Percentiles rank a stretch among this genome's conserved stretches.
Evolutionary conservation across 2,113 vertebrate species (phyloP).

Genomic region (Harpagus bidentatus): DNA sequence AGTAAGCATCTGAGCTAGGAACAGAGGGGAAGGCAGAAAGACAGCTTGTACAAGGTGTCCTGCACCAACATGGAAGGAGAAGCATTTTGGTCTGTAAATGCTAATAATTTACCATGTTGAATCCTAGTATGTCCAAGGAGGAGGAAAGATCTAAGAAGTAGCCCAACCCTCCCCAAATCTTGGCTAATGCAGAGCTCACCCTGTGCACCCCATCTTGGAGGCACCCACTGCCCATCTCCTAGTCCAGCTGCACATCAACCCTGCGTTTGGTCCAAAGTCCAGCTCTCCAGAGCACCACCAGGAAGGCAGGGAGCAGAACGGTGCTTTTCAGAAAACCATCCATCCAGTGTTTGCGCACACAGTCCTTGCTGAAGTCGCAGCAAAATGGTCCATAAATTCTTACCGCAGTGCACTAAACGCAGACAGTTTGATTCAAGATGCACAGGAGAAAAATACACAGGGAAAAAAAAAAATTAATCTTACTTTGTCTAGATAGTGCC

Average conservation of each 20-base stretch:
- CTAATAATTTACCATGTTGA: background rate
- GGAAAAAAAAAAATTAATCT: background rate
- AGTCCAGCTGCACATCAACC: background rate
- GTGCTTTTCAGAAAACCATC: rapidly evolving
- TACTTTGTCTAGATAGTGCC: background rate
- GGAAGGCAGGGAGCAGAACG: background rate
- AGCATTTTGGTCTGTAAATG: background rate
- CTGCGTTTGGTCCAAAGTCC: background rate
- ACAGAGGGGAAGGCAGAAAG: background rate
- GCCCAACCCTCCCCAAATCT: background rate
- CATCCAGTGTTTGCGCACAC: background rate
- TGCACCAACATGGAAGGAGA: background rate
- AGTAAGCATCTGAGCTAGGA: background rate
- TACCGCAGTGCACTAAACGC: background rate
- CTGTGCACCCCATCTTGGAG: background rate
- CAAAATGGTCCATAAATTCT: background rate
- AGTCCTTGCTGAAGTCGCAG: background rate
- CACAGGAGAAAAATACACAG: background rate
- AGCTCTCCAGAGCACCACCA: background rate
- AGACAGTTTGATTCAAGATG: background rate
- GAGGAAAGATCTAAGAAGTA: background rate
- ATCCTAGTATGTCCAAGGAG: background rate
- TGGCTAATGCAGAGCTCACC: background rate
- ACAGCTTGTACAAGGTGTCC: background rate
- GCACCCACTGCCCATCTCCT: background rate